Conservation (phyloP, 2,888 invertebrate genomes). For the Nomada hirtipes region DNA sequence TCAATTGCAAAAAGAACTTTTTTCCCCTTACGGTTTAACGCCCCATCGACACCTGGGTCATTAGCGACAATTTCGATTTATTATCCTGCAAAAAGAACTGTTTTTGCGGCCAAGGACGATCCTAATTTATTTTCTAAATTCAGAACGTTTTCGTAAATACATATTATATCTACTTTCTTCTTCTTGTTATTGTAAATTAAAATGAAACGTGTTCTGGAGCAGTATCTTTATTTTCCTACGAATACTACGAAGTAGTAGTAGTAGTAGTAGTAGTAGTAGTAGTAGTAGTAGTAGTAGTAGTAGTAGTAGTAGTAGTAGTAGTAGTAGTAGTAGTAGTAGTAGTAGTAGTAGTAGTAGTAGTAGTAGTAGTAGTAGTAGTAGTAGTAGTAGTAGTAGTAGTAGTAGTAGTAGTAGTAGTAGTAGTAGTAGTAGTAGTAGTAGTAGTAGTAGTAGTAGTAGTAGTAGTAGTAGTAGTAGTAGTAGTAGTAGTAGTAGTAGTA, state of each 20-base stretch:
- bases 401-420: constrained; percentile 8
- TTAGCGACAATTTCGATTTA: no score
- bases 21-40: no score
- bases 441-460: neutral
- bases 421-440: constrained; percentile 4
- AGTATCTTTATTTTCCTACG: constrained; percentile 56
- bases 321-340: constrained; percentile 11
- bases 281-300: neutral
- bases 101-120: no score
- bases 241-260: constrained; percentile 38
- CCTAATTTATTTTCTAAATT: no score
- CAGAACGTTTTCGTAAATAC: no score
- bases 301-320: constrained; percentile 4
- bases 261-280: constrained; percentile 15
- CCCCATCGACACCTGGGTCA: no score
- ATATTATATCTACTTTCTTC: no score
- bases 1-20: no score
- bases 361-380: neutral
- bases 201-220: constrained; percentile 12
- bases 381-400: constrained; percentile 24
- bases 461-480: constrained; percentile 20
- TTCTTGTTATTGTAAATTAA: no score
- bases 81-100: no score
- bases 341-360: constrained; percentile 14
- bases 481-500: constrained; percentile 7